Percentiles rank a stretch among this genome's conserved stretches.
phyloP scores from a whole-genome alignment of 2,797 vertebrate species.

The Lutjanus argentimaculatus region DNA sequence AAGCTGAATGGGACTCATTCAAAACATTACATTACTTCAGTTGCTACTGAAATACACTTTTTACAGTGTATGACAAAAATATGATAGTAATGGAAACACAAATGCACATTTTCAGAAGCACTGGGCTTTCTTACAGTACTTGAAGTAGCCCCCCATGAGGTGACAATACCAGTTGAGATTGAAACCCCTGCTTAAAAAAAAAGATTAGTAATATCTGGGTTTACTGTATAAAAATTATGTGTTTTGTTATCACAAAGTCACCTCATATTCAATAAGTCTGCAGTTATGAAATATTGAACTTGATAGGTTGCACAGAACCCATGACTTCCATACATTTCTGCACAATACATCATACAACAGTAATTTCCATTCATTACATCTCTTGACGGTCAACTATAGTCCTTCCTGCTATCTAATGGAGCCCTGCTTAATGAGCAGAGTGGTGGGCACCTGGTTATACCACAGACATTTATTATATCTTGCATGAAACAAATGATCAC shows the following conservation, averaged over 20 bases:
- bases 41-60: no score
- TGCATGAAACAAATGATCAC: conserved; percentile 36
- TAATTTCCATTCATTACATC: conserved; percentile 39
- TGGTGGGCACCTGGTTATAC: conserved; percentile 17
- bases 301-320: not conserved
- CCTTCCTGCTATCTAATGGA: conserved; percentile 36
- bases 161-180: no score
- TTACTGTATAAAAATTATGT: not conserved
- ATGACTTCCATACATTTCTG: conserved; percentile 2
- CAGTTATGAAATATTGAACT: conserved; percentile 10
- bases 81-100: no score
- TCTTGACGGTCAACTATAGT: conserved; percentile 28
- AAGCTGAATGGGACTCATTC: no score
- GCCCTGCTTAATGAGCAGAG: conserved; percentile 28
- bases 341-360: conserved; percentile 11
- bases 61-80: no score
- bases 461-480: conserved; percentile 32
- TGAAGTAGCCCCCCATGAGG: no score
- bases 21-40: no score
- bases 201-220: not conserved
- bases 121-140: not conserved
- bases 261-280: not conserved
- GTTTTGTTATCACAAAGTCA: not conserved
- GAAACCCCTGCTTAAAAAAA: no score
- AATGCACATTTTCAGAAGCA: no score